Conservation (phyloP, 2,797 vertebrate species). For the Danio jaintianensis region DNA sequence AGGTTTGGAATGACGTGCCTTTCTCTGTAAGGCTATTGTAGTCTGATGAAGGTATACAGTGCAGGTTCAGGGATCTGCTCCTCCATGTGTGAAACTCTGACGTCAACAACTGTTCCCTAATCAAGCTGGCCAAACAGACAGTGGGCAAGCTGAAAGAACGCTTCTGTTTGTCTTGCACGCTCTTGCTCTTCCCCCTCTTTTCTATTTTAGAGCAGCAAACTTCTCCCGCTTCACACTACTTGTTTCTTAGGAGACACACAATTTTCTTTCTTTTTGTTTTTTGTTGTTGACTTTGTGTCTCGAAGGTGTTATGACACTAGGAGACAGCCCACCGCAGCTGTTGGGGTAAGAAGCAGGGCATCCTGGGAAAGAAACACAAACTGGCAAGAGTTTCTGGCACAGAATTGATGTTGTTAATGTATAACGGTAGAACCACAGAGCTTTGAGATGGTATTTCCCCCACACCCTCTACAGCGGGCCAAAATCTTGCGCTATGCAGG, state of each 20-base stretch:
- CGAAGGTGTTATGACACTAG: conserved; percentile 42
- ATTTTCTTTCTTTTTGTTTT: conserved; percentile 1
- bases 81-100: conserved; percentile 16
- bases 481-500: conserved; percentile 8
- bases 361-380: conserved; percentile 47
- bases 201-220: conserved; percentile 12
- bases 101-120: conserved; percentile 21
- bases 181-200: conserved; percentile 31
- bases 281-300: conserved; percentile 29
- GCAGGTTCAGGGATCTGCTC: conserved; percentile 11
- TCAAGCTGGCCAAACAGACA: conserved; percentile 50
- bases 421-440: conserved; percentile 34
- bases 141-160: conserved; percentile 19
- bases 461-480: conserved; percentile 7
- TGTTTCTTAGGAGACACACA: conserved; percentile 47
- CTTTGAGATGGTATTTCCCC: conserved; percentile 31
- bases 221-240: conserved; percentile 28
- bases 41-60: neutral
- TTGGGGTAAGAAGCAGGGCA: conserved; percentile 51
- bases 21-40: neutral
- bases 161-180: conserved; percentile 36
- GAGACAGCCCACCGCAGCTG: conserved; percentile 47
- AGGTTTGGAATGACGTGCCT: neutral
- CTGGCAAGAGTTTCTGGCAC: conserved; percentile 37
- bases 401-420: conserved; percentile 32